Evolutionary conservation across 2,113 vertebrate species (phyloP).

Genomic region (Rhinoderma darwinii): DNA sequence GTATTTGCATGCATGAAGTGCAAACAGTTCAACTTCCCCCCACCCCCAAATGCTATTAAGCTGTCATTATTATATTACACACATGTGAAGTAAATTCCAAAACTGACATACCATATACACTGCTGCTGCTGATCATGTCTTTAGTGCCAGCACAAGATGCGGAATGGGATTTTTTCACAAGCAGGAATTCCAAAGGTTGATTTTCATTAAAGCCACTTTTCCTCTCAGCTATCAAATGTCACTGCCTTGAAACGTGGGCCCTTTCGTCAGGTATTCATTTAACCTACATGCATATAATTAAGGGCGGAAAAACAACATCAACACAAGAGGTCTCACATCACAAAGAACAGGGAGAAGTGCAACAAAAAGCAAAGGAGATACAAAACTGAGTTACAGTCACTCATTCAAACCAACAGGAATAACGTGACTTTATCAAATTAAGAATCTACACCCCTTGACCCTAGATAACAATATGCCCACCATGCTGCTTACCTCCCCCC

Average conservation of each 20-base stretch:
- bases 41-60: conserved; percentile 72
- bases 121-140: conserved; percentile 99
- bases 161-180: conserved; percentile 97
- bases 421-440: conserved; percentile 88
- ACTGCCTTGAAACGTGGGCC: conserved; percentile 91
- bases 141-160: conserved; percentile 93
- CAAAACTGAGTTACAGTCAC: conserved; percentile 92
- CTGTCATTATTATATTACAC: conserved; percentile 79
- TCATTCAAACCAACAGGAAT: conserved; percentile 87
- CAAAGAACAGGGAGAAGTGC: conserved; percentile 79
- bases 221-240: conserved; percentile 94
- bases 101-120: conserved; percentile 98
- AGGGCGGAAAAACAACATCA: conserved; percentile 80
- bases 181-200: conserved; percentile 98
- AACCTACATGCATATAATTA: conserved; percentile 94
- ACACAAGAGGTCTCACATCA: conserved; percentile 84
- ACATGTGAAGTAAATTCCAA: conserved; percentile 83
- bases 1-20: conserved; percentile 6
- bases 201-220: conserved; percentile 97
- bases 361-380: conserved; percentile 79
- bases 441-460: conserved; percentile 85
- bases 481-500: conserved; percentile 71
- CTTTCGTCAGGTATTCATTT: conserved; percentile 92
- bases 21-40: conserved; percentile 25
- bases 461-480: conserved; percentile 84